A percentile compares a stretch with the other conserved stretches of the same genome.
Evolutionary conservation across 2,797 vertebrate species (phyloP).

Genomic region (Anabacerthia variegaticeps): DNA sequence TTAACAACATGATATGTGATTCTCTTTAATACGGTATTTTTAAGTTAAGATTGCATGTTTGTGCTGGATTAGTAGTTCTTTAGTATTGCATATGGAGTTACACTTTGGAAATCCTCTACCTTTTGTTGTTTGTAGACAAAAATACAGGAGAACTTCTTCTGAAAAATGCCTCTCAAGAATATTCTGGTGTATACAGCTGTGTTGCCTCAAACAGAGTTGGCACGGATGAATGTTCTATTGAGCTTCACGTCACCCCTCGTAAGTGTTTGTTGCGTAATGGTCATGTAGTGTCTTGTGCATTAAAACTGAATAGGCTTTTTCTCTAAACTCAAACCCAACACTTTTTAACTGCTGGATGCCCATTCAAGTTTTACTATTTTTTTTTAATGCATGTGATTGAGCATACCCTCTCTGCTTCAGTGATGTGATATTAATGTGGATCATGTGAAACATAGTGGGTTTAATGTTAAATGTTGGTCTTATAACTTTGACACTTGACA

Average conservation of each 20-base stretch:
- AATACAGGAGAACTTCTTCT: slow-evolving; percentile 77
- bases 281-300: not conserved
- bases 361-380: not conserved
- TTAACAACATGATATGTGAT: not conserved
- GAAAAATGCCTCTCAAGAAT: slow-evolving; percentile 85
- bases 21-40: not conserved
- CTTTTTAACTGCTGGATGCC: not conserved
- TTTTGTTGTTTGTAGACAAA: slow-evolving; percentile 61
- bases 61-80: not conserved
- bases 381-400: not conserved
- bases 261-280: slow-evolving; percentile 68
- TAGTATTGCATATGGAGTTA: not conserved
- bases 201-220: slow-evolving; percentile 86
- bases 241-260: slow-evolving; percentile 87
- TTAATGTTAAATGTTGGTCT: not conserved
- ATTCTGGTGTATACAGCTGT: slow-evolving; percentile 89
- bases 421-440: not conserved
- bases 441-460: not conserved
- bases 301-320: not conserved
- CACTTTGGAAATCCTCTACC: not conserved
- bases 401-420: not conserved
- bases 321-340: not conserved
- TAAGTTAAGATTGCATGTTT: not conserved
- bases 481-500: not conserved
- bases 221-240: slow-evolving; percentile 84